These are phyloP conservation scores for Molanna angustata DNA, from an alignment of 2,888 invertebrate genomes.

Conservation along the genomic window DNA sequence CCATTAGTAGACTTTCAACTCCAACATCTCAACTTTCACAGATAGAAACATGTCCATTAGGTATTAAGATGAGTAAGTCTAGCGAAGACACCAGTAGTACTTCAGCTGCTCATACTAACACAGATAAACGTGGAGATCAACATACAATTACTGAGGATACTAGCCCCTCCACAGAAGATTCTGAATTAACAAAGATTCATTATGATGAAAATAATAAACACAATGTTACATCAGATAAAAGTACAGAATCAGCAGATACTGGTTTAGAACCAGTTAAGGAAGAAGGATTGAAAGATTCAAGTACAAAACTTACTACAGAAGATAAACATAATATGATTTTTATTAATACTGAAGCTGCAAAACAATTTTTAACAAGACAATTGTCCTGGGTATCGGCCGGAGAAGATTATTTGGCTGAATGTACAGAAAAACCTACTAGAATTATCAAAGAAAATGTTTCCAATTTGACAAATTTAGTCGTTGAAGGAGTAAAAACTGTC, in stretches of 20 bases:
- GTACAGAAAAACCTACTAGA: conserved; percentile 63
- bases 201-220: conserved; percentile 42
- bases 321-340: conserved; percentile 64
- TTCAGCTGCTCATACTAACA: conserved; percentile 54
- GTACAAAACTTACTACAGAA: conserved; percentile 32
- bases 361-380: conserved; percentile 72
- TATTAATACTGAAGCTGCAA: conserved; percentile 75
- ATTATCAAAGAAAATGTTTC: conserved; percentile 72
- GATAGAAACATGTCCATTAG: conserved; percentile 63
- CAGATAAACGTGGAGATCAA: conserved; percentile 56
- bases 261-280: conserved; percentile 30
- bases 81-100: conserved; percentile 62
- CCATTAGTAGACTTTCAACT: conserved; percentile 55
- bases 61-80: conserved; percentile 57
- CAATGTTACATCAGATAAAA: conserved; percentile 37
- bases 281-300: conserved; percentile 11
- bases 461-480: conserved; percentile 69
- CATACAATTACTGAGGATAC: conserved; percentile 57
- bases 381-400: conserved; percentile 69
- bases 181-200: conserved; percentile 49
- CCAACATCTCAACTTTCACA: conserved; percentile 60
- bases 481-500: conserved; percentile 72
- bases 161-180: conserved; percentile 57
- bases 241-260: conserved; percentile 38
- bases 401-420: conserved; percentile 65